Base-by-base conservation (phyloP, 2,888 invertebrate genomes). In the Polyploca ridens region DNA sequence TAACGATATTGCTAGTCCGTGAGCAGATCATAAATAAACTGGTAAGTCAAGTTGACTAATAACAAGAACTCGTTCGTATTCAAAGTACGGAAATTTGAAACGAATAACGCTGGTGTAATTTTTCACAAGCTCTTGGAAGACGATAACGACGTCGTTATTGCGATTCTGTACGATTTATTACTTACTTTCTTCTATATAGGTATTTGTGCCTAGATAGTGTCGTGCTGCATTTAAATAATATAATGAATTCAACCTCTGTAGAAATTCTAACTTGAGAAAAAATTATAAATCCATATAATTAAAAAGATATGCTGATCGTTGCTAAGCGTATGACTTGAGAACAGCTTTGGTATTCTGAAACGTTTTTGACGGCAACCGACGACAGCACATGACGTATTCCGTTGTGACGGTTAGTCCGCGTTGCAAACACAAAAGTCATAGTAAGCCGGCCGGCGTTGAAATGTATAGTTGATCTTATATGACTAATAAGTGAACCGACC, bases 101-200 rank as follows among this genome's bases (percentile, higher is more conserved):
- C 74, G 77, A 78, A 77, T 79, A 76, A 77, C 73, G 75, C 72
- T 69, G 69, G 69, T 69, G 79, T 79, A 79, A 81, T 83, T 82
- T 83, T 81, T 82, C 82, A 81, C 73, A 66, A 70, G 70, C 67
- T 69, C 60, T 54, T 14, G 54, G 54, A 16, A 54, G 19, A 49
- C 16, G 16, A 58, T 77, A 78, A 79, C 78, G 78, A 77, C 73
- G 74, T 73, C 75, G 71, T 78, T 76, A 78, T 71, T 73, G 69
- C 69, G 54, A 54, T 54, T 54, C 54, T 54, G 33, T 54, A 63
- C 54, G 64, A 64, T 54, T 54, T 54, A 54, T 54, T 54, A 54
- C 54, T 54, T 54, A 16, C 62, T 62, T 62, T 64, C 38, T 57
- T 64, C 60, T n/a, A 54, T 54, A 54, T 54, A 27, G 27, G 27